Percentiles rank a stretch among this genome's conserved stretches.
Conservation (phyloP, 2,888 invertebrate species). For the Pollenia griseotomentosa region DNA sequence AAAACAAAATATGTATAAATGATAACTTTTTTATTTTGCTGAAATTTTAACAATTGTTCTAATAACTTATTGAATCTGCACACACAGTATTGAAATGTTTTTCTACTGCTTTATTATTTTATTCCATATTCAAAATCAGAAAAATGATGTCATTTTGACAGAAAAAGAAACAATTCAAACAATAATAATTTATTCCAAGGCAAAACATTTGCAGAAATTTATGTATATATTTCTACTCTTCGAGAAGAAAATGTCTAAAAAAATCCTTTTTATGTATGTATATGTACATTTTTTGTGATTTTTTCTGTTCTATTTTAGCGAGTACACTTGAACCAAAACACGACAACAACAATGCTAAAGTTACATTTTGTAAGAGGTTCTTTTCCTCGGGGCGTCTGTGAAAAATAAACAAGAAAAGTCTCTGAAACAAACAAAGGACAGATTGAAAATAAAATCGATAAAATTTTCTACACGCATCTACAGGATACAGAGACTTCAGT, state of each 20-base stretch:
- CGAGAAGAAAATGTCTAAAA: background rate
- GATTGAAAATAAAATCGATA: constrained; percentile 52
- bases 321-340: constrained; percentile 13
- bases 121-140: constrained; percentile 10
- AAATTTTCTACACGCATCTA: constrained; percentile 39
- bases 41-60: background rate
- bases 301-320: constrained; percentile 1
- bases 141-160: constrained; percentile 58
- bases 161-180: background rate
- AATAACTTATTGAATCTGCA: constrained; percentile 21
- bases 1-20: too few species aligned
- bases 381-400: background rate
- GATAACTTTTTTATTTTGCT: background rate
- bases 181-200: constrained; percentile 3
- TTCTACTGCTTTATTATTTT: background rate
- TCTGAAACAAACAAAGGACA: constrained; percentile 11
- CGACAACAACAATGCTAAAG: background rate
- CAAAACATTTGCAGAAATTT: background rate
- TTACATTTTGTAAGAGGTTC: constrained; percentile 6
- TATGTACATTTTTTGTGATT: background rate
- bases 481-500: constrained; percentile 18
- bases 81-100: constrained; percentile 11
- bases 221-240: background rate
- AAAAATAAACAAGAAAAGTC: background rate
- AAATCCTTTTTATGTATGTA: constrained; percentile 31